Percentiles rank a stretch among this genome's conserved stretches.
These are phyloP conservation scores for Pseudonaja textilis DNA, from an alignment of 2,113 vertebrate genomes.

Conservation along the genomic window DNA sequence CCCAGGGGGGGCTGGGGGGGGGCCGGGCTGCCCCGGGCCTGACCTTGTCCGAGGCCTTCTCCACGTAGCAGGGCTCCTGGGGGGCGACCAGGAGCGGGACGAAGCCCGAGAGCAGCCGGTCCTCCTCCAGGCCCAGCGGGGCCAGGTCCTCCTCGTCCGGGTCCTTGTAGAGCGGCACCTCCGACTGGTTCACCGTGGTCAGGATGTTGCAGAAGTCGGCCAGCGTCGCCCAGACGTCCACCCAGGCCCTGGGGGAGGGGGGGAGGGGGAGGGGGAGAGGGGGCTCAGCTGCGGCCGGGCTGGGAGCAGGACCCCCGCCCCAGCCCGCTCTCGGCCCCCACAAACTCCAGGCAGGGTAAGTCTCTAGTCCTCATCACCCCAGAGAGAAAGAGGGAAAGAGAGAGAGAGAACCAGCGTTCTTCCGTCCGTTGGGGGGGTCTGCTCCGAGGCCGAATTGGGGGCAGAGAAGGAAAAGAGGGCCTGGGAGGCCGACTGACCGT, in stretches of 20 bases:
- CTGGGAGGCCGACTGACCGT: too few species aligned
- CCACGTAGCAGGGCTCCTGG: conserved; percentile 96
- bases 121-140: conserved; percentile 92
- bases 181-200: conserved; percentile 90
- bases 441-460: background rate
- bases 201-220: conserved; percentile 94
- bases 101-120: conserved; percentile 93
- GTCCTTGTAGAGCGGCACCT: conserved; percentile 94
- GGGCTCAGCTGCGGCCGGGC: background rate
- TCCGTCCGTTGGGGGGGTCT: background rate
- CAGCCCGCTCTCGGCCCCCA: too few species aligned
- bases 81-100: conserved; percentile 93
- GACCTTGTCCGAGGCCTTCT: conserved; percentile 88
- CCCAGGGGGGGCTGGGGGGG: conserved; percentile 60
- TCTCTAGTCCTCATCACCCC: background rate
- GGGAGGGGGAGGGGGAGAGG: conserved; percentile 52
- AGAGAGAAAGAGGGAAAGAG: too few species aligned
- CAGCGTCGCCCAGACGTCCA: conserved; percentile 91
- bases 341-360: background rate
- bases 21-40: conserved; percentile 73
- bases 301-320: background rate
- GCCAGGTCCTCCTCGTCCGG: conserved; percentile 92
- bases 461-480: too few species aligned
- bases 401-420: background rate
- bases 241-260: conserved; percentile 71